phyloP scores from a whole-genome alignment of 2,888 invertebrate species.

The Metellina segmentata region DNA sequence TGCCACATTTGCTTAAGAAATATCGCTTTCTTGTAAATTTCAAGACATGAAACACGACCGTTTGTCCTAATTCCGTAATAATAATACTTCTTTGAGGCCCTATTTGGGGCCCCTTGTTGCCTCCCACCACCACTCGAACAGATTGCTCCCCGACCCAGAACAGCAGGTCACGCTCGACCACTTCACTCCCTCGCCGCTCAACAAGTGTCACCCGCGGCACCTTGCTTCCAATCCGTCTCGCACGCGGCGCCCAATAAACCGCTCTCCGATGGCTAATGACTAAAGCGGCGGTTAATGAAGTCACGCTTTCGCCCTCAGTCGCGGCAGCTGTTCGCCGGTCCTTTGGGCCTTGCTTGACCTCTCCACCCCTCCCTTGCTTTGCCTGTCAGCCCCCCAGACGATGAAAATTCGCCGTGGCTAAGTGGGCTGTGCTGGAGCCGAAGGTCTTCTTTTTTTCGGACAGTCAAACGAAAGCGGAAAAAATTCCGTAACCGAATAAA shows the following conservation, averaged over 20 bases:
- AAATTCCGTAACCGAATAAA: no score
- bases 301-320: slow-evolving; percentile 25
- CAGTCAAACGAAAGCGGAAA: no score
- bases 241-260: slow-evolving; percentile 14
- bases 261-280: slow-evolving; percentile 31
- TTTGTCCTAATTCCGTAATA: no score
- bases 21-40: no score
- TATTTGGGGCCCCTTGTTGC: neutral
- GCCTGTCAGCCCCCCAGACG: neutral
- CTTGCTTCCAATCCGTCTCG: slow-evolving; percentile 45
- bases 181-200: neutral
- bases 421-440: neutral
- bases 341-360: neutral
- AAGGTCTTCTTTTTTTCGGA: neutral
- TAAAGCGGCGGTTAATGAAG: slow-evolving; percentile 20
- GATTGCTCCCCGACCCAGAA: slow-evolving; percentile 39
- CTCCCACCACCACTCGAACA: neutral
- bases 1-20: no score
- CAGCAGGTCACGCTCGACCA: slow-evolving; percentile 21
- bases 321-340: slow-evolving; percentile 31
- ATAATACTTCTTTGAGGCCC: no score
- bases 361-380: neutral
- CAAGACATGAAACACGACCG: no score
- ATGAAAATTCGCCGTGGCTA: neutral
- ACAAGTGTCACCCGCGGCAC: slow-evolving; percentile 57